These are phyloP conservation scores for Oncorhynchus kisutch DNA, from an alignment of 2,113 vertebrate species.

Conservation along the genomic window DNA sequence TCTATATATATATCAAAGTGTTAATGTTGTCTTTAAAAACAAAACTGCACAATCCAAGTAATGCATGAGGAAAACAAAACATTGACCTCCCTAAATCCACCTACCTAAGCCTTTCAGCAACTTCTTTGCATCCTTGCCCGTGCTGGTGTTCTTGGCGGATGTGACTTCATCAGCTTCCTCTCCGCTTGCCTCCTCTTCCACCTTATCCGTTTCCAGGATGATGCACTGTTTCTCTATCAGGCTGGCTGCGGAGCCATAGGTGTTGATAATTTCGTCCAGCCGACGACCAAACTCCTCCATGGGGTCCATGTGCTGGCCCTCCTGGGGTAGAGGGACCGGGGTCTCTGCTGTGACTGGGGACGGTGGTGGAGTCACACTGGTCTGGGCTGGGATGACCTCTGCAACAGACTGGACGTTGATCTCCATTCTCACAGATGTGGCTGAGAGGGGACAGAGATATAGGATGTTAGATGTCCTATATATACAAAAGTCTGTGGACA, in stretches of 20 bases:
- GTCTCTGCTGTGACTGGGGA: neutral
- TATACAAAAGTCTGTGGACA: too few relatives aligned
- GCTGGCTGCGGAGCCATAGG: constrained; percentile 69
- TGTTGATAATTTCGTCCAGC: constrained; percentile 88
- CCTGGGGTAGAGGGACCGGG: neutral
- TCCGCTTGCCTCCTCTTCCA: constrained; percentile 18
- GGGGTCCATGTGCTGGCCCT: constrained; percentile 30
- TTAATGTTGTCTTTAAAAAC: too few relatives aligned
- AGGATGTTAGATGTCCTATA: too few relatives aligned
- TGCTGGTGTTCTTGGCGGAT: constrained; percentile 38
- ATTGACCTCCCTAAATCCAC: neutral
- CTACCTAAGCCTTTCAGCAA: constrained; percentile 80
- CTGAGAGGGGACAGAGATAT: neutral
- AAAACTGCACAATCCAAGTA: too few relatives aligned
- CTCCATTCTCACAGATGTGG: neutral
- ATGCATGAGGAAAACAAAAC: too few relatives aligned
- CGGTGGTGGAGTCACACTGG: constrained; percentile 24
- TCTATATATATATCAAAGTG: neutral
- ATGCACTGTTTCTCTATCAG: constrained; percentile 32
- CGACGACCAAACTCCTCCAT: constrained; percentile 79
- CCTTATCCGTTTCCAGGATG: constrained; percentile 46
- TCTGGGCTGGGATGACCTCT: constrained; percentile 8
- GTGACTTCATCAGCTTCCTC: constrained; percentile 21
- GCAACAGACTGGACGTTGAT: neutral
- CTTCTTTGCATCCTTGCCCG: constrained; percentile 79